phyloP scores from a whole-genome alignment of 2,113 vertebrate species.

The Pseudopodoces humilis region DNA sequence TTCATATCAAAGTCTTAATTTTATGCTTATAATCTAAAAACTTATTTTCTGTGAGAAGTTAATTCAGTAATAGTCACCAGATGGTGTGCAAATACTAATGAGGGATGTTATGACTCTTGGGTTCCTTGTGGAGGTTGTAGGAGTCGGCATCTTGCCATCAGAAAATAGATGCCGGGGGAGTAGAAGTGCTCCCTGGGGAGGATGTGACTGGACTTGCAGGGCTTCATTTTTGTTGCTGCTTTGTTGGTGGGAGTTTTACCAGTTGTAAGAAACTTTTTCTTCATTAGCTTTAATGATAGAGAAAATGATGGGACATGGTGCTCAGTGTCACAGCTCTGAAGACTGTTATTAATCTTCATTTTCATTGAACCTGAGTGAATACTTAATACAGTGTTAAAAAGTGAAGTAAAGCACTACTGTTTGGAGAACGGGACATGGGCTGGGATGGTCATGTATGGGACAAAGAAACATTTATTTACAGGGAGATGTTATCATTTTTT shows the following conservation, averaged over 20 bases:
- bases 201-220: constrained; percentile 37
- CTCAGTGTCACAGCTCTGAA: not conserved
- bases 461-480: not conserved
- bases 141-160: constrained; percentile 70
- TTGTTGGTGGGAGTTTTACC: constrained; percentile 2
- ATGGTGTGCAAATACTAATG: constrained; percentile 77
- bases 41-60: constrained; percentile 65
- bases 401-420: not conserved
- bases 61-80: constrained; percentile 79
- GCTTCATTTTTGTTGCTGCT: constrained; percentile 7
- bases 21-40: constrained; percentile 32
- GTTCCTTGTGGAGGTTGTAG: constrained; percentile 65
- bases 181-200: constrained; percentile 53
- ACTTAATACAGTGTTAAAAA: not conserved
- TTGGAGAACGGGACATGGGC: not conserved
- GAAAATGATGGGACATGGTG: not conserved
- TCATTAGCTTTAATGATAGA: constrained; percentile 27
- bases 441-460: not conserved
- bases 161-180: constrained; percentile 60
- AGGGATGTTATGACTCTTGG: constrained; percentile 73
- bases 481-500: not conserved
- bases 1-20: constrained; percentile 25
- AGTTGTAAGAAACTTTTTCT: constrained; percentile 40
- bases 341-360: not conserved
- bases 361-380: not conserved